Evolutionary conservation across 2,888 invertebrate species (phyloP).

Genomic region (Mechanitis mazaeus): DNA sequence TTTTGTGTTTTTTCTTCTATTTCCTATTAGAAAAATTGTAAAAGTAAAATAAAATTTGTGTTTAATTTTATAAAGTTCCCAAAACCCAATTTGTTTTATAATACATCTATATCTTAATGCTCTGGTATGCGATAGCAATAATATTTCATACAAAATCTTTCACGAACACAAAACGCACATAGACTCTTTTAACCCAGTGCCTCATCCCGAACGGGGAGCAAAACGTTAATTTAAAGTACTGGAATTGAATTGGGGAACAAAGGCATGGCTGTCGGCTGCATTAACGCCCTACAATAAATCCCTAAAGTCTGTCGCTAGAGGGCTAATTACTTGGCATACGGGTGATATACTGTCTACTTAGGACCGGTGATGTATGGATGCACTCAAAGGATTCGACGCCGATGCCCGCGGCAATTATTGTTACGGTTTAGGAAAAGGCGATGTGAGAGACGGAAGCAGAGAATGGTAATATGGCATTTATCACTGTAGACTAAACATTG

Average conservation of each 20-base stretch:
- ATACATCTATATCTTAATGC: too few species aligned
- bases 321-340: slow-evolving; percentile 74
- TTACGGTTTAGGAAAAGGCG: slow-evolving; percentile 70
- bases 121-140: too few species aligned
- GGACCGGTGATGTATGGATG: slow-evolving; percentile 69
- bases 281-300: slow-evolving; percentile 75
- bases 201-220: slow-evolving; percentile 2
- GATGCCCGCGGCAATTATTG: slow-evolving; percentile 52
- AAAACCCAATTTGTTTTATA: too few species aligned
- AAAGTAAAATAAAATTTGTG: too few species aligned
- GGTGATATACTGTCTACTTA: slow-evolving; percentile 77
- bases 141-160: background rate
- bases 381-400: slow-evolving; percentile 71
- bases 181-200: background rate
- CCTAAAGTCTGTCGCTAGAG: slow-evolving; percentile 72
- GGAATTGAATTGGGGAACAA: slow-evolving; percentile 72
- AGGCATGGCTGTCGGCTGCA: slow-evolving; percentile 71
- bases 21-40: too few species aligned
- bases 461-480: slow-evolving; percentile 3
- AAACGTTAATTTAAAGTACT: slow-evolving; percentile 27
- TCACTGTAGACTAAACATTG: slow-evolving; percentile 1
- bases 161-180: background rate
- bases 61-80: too few species aligned
- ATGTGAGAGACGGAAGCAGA: slow-evolving; percentile 28
- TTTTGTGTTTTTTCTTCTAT: too few species aligned